phyloP scores from a whole-genome alignment of 2,888 invertebrate species.

The Watsonalla binaria region DNA sequence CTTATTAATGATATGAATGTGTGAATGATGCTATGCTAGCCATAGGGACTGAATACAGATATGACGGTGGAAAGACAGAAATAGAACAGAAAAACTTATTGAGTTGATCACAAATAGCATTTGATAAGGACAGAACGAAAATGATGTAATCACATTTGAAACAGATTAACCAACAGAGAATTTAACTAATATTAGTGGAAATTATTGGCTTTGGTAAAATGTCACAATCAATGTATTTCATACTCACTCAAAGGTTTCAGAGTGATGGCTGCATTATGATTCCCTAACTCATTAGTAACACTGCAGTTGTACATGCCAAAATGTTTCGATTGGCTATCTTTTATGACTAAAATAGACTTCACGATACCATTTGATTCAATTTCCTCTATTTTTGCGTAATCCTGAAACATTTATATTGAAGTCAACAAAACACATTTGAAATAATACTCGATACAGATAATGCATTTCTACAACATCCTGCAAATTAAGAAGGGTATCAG shows the following conservation, averaged over 20 bases:
- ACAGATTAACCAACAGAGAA: too few species aligned
- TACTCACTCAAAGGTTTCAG: conserved; percentile 93
- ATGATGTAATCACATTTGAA: background rate
- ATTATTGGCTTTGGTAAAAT: background rate
- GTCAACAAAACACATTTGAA: too few species aligned
- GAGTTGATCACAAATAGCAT: too few species aligned
- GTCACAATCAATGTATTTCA: background rate
- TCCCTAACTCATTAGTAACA: conserved; percentile 92
- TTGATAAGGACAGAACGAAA: conserved; percentile 2
- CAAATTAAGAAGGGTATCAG: too few species aligned
- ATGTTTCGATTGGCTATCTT: conserved; percentile 89
- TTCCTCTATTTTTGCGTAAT: conserved; percentile 85
- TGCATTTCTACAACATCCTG: too few species aligned
- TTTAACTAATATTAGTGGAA: background rate
- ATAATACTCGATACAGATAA: too few species aligned
- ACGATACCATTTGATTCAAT: conserved; percentile 84
- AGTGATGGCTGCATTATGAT: conserved; percentile 89
- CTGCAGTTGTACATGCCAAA: conserved; percentile 97
- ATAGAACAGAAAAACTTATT: too few species aligned
- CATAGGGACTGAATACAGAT: too few species aligned
- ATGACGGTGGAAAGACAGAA: too few species aligned
- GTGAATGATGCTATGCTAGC: too few species aligned
- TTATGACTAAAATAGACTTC: conserved; percentile 90
- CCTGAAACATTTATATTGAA: conserved; percentile 46
- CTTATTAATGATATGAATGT: too few species aligned